Conservation (phyloP, 1,140 invertebrate genomes). For the Brachionus rubens region DNA sequence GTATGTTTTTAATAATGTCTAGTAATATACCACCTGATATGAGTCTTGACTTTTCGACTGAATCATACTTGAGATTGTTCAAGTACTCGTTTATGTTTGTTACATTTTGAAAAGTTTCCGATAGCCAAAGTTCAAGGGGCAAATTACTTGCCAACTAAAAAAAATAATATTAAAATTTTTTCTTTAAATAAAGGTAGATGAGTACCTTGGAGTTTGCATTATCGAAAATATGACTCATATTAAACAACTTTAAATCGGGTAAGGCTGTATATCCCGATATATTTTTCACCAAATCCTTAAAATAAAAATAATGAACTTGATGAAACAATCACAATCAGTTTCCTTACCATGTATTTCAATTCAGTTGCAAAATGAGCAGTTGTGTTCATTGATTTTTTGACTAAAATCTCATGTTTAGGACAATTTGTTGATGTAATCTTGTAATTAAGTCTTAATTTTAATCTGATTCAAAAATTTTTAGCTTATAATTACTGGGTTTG, state of each 20-base stretch:
- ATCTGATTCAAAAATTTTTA: background rate
- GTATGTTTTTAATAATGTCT: constrained; percentile 28
- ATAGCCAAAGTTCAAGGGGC: constrained; percentile 7
- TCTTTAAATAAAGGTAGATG: background rate
- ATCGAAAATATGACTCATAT: constrained; percentile 15
- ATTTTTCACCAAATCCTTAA: background rate
- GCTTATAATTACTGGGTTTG: background rate
- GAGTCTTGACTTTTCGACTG: constrained; percentile 3
- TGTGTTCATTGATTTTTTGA: background rate
- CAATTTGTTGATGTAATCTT: background rate
- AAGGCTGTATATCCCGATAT: constrained; percentile 5
- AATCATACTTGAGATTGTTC: background rate
- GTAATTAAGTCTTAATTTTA: background rate
- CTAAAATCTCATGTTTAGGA: background rate
- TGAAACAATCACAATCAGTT: background rate
- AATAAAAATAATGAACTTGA: background rate
- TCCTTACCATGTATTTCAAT: background rate
- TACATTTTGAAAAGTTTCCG: background rate
- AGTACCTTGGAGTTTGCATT: constrained; percentile 18
- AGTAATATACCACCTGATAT: constrained; percentile 16
- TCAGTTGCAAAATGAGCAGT: background rate
- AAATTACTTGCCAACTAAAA: background rate
- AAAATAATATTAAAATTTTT: background rate
- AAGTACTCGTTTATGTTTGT: background rate
- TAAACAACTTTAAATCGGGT: background rate